Conservation (phyloP, 2,888 invertebrate genomes). For the Sesia bembeciformis region DNA sequence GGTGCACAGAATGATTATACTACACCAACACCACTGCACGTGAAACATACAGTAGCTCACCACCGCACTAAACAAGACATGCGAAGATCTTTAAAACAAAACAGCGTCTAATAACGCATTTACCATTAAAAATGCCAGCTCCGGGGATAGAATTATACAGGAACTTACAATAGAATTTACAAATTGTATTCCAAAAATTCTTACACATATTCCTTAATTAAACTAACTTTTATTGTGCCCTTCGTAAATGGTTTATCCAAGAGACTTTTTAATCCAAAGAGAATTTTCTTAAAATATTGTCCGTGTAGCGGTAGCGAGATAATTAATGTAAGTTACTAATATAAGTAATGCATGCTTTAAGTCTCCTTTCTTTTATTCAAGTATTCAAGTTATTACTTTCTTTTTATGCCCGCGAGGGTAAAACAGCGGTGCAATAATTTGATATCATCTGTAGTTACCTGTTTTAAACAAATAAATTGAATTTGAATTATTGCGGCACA, state of each 20-base stretch:
- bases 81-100: not conserved
- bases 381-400: too few relatives aligned
- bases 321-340: too few relatives aligned
- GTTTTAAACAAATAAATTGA: not conserved
- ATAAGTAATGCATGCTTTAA: too few relatives aligned
- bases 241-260: too few relatives aligned
- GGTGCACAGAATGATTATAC: constrained; percentile 42
- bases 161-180: not conserved
- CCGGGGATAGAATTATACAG: not conserved
- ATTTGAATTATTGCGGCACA: not conserved
- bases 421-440: not conserved
- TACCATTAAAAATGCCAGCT: not conserved
- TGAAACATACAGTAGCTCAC: not conserved
- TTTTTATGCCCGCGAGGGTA: too few relatives aligned
- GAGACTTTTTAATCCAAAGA: too few relatives aligned
- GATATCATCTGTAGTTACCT: not conserved
- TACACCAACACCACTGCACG: not conserved
- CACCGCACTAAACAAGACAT: not conserved
- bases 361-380: too few relatives aligned
- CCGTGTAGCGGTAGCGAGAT: too few relatives aligned
- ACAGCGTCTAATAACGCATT: not conserved
- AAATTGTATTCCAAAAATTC: not conserved
- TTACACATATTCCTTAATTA: not conserved
- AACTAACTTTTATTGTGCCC: too few relatives aligned
- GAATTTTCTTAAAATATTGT: too few relatives aligned